Base-by-base conservation (phyloP, 2,888 invertebrate genomes). In the Rhingia rostrata region DNA sequence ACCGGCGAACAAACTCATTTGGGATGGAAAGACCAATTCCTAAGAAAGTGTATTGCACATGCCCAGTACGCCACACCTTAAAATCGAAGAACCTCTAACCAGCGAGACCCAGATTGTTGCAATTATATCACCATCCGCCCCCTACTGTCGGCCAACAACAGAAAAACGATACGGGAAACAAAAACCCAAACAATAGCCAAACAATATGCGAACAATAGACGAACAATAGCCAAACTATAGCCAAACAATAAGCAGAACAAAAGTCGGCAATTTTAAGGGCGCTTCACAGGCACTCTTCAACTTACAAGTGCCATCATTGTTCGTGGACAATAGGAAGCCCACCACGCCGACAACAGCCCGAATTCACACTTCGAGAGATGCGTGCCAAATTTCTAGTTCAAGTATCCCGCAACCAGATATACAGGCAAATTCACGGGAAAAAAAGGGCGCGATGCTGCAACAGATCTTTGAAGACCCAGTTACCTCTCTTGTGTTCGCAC, bases 361-460 rank as follows among this genome's bases (percentile, higher is more conserved):
- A 43, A 79, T 79, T 79, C 79, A 84, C 83, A 84, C 83, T 61
- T 74, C 74, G 66, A 80, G 66, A 80, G 66, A 80, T 84, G 84
- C 84, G 84, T 84, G 84, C 84, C 84, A 84, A 84, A 84, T 84
- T 84, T 84, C 75, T 84, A 75, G 84, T 80, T 80, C 80, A 80
- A 80, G 79, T 74, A 41, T 39, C 35, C 67, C 63, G 63, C 74
- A 63, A 61, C 53, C 72, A 67, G 73, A 80, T 67, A 67, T 35
- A 2, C 22, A 22, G 22, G 22, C 22, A 22, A 22, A 22, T 22
- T 22, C 22, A 22, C 22, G 22, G 39, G 63, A 45, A 10, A 61
- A 43, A 61, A 43, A 73, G 69, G 83, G 69, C 83, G 79, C 70
- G 74, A 75, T 84, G 64, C 54, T 45, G 60, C 69, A 83, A 72